Evolutionary conservation across 2,888 invertebrate species (phyloP).

Genomic region (Oscheius myriophilus): DNA sequence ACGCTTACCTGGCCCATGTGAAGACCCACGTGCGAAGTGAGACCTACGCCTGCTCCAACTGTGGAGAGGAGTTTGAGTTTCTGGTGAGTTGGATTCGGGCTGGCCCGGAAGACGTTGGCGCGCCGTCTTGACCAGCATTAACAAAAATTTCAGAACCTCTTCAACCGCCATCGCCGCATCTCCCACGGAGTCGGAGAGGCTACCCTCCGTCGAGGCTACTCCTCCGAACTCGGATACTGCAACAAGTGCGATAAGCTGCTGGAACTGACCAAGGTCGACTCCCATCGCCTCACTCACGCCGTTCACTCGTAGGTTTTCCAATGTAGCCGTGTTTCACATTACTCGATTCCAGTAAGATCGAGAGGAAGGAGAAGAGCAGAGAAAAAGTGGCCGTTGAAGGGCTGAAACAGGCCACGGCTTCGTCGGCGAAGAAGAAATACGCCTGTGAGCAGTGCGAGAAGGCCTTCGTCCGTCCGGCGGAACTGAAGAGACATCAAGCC

Average conservation of each 20-base stretch:
- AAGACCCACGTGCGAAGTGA: slow-evolving; percentile 40
- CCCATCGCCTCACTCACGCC: slow-evolving; percentile 33
- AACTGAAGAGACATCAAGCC: slow-evolving; percentile 43
- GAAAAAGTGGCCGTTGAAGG: not conserved
- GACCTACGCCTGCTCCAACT: slow-evolving; percentile 36
- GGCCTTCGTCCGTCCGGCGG: slow-evolving; percentile 46
- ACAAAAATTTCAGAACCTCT: slow-evolving; percentile 33
- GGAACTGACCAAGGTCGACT: slow-evolving; percentile 30
- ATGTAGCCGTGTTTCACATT: not conserved
- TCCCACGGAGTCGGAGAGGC: slow-evolving; percentile 32
- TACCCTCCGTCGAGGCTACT: slow-evolving; percentile 4
- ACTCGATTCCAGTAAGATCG: slow-evolving; percentile 14
- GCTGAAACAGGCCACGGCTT: not conserved
- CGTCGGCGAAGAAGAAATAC: slow-evolving; percentile 18
- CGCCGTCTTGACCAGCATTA: no score
- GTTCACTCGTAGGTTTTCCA: slow-evolving; percentile 23
- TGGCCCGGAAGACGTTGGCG: no score
- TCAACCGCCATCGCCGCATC: slow-evolving; percentile 36
- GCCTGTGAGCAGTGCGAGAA: slow-evolving; percentile 47
- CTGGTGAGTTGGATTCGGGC: slow-evolving; percentile 27
- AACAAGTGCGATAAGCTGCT: slow-evolving; percentile 40
- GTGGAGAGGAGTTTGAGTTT: slow-evolving; percentile 37
- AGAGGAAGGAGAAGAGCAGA: slow-evolving; percentile 19
- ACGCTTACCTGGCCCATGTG: slow-evolving; percentile 41
- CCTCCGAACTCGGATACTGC: slow-evolving; percentile 40